These are phyloP conservation scores for Thermophis baileyi DNA, from an alignment of 2,113 vertebrate species.

Conservation along the genomic window DNA sequence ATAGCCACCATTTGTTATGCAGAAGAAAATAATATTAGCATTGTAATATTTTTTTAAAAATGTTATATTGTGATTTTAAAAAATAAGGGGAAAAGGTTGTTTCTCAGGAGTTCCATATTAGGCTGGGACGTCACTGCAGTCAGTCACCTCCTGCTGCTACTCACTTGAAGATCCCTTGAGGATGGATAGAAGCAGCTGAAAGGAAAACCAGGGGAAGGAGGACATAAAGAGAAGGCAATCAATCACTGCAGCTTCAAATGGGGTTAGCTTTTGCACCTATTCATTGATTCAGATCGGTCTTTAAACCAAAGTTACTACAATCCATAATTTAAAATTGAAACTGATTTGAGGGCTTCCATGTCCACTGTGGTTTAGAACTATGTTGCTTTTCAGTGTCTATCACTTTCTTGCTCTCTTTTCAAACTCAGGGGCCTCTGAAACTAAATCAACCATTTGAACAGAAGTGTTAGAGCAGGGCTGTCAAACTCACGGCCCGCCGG, in stretches of 20 bases:
- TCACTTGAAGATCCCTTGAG: not conserved
- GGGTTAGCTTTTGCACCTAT: not conserved
- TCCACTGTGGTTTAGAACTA: not conserved
- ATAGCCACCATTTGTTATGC: not conserved
- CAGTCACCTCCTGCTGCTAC: not conserved
- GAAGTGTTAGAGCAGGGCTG: not conserved
- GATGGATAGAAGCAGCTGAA: not conserved
- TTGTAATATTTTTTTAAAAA: not conserved
- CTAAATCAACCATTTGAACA: not conserved
- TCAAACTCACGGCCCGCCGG: no score
- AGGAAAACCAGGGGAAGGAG: not conserved
- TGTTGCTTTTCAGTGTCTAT: not conserved
- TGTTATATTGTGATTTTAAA: not conserved
- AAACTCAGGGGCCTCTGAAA: not conserved
- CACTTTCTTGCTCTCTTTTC: not conserved
- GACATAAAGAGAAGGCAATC: not conserved
- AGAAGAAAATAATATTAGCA: not conserved
- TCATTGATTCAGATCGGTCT: not conserved
- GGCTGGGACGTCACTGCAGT: not conserved
- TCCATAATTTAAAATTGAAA: not conserved
- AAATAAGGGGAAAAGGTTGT: not conserved
- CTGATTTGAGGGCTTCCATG: not conserved
- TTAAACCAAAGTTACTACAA: not conserved
- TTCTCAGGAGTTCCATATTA: not conserved
- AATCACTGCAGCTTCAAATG: not conserved